A percentile compares a stretch with the other conserved stretches of the same genome.
Evolutionary conservation across 2,888 invertebrate species (phyloP).

Genomic region (Cistogaster globosa): DNA sequence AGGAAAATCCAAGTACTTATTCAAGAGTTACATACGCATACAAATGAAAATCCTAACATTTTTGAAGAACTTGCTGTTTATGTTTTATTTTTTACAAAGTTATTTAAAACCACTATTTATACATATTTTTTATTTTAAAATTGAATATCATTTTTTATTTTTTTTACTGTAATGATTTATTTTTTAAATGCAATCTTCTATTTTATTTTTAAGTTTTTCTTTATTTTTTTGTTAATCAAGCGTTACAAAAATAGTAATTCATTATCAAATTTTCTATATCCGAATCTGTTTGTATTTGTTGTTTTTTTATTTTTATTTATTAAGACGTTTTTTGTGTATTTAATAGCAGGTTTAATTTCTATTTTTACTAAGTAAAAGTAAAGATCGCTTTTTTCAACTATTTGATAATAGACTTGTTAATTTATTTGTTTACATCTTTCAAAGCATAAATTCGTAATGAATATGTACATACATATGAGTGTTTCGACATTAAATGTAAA

Average conservation of each 20-base stretch:
- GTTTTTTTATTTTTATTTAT: conserved; percentile 26
- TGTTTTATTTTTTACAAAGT: conserved; percentile 11
- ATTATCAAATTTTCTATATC: conserved; percentile 51
- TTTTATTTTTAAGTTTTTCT: conserved; percentile 37
- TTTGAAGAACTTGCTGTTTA: not conserved
- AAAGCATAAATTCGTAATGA: no score
- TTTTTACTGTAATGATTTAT: conserved; percentile 1
- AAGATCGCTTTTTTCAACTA: no score
- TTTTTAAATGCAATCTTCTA: conserved; percentile 67
- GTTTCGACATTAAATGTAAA: no score
- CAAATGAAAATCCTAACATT: not conserved
- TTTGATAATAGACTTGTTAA: no score
- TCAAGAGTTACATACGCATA: no score
- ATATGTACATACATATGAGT: no score
- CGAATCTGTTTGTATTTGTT: conserved; percentile 46
- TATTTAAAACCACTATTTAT: not conserved
- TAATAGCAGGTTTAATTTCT: conserved; percentile 42
- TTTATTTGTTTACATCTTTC: no score
- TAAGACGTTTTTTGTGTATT: conserved; percentile 28
- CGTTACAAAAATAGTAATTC: conserved; percentile 71
- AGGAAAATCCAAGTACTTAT: not conserved
- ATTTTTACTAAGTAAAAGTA: not conserved
- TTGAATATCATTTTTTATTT: conserved; percentile 1
- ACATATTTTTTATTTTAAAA: not conserved
- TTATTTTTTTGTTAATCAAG: conserved; percentile 51